phyloP scores from a whole-genome alignment of 2,113 vertebrate genomes.

The Tetraodon nigroviridis region DNA sequence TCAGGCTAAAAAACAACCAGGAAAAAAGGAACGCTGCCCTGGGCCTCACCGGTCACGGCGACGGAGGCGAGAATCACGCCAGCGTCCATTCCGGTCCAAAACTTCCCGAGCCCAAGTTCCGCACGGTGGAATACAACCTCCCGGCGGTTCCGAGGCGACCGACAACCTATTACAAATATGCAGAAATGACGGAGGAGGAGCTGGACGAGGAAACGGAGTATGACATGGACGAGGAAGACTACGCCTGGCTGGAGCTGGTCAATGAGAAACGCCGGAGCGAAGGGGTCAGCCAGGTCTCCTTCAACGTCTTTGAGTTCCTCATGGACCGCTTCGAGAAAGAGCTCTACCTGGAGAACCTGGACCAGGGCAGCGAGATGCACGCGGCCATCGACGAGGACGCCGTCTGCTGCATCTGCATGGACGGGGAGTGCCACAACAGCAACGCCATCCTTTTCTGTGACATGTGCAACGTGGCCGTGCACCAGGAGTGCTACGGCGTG shows the following conservation, averaged over 20 bases:
- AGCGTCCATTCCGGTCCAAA: conserved; percentile 66
- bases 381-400: conserved; percentile 90
- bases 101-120: conserved; percentile 84
- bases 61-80: conserved; percentile 63
- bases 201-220: conserved; percentile 96
- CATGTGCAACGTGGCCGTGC: conserved; percentile 91
- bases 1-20: conserved; percentile 84
- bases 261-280: conserved; percentile 88
- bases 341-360: conserved; percentile 86
- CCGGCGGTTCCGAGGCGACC: conserved; percentile 85
- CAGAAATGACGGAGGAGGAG: conserved; percentile 91
- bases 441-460: conserved; percentile 98
- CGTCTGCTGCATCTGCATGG: conserved; percentile 94
- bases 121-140: conserved; percentile 90
- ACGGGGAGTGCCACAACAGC: conserved; percentile 92
- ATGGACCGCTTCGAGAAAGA: conserved; percentile 97
- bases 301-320: conserved; percentile 94
- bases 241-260: conserved; percentile 92
- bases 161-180: conserved; percentile 82
- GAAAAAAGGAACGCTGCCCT: conserved; percentile 84
- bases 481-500: conserved; percentile 99
- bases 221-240: conserved; percentile 98
- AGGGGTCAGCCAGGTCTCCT: conserved; percentile 86
- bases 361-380: conserved; percentile 81
- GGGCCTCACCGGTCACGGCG: conserved; percentile 67